These are phyloP conservation scores for Ariolimax columbianus DNA, from an alignment of 2,888 invertebrate genomes.

Conservation along the genomic window DNA sequence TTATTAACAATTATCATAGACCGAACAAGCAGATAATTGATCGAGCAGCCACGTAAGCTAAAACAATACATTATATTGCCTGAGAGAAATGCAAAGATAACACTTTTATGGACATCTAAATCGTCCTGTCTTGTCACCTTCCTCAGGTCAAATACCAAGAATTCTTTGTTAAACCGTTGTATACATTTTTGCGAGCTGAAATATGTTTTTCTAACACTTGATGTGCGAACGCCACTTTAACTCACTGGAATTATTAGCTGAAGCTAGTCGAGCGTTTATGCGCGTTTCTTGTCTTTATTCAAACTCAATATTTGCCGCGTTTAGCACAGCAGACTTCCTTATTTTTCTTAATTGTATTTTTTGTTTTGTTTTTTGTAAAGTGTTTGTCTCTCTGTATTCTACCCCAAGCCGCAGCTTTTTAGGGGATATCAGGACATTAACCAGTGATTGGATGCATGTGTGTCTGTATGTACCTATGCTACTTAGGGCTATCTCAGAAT, in stretches of 20 bases:
- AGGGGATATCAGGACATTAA: too few species aligned
- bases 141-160: background rate
- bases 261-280: background rate
- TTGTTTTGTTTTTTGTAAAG: too few species aligned
- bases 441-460: too few species aligned
- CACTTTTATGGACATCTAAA: background rate
- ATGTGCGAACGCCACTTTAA: background rate
- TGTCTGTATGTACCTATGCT: too few species aligned
- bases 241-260: background rate
- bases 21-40: background rate
- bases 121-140: too few species aligned
- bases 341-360: too few species aligned
- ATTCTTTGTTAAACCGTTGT: background rate
- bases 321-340: too few species aligned
- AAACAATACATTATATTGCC: background rate
- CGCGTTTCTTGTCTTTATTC: too few species aligned
- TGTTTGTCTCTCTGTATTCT: too few species aligned
- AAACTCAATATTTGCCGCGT: too few species aligned
- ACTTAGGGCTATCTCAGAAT: too few species aligned
- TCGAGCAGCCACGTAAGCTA: background rate
- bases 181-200: background rate
- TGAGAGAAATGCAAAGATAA: background rate
- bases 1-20: background rate
- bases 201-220: background rate
- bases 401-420: too few species aligned